Evolutionary conservation across 2,888 invertebrate genomes (phyloP).

Genomic region (Eumacrocentrus americanus): DNA sequence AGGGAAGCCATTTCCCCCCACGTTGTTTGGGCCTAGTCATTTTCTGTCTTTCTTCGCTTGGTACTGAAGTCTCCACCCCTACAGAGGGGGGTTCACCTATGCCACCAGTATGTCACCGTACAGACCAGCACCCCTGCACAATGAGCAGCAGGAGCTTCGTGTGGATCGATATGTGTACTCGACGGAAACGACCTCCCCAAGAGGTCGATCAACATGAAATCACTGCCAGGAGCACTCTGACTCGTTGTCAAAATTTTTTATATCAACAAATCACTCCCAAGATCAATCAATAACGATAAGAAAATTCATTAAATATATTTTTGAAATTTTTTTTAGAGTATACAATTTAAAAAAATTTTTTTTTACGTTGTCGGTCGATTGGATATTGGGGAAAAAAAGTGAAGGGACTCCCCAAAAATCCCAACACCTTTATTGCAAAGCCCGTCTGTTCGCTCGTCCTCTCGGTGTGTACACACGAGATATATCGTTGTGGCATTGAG

Average conservation of each 20-base stretch:
- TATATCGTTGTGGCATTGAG: slow-evolving; percentile 51
- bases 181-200: slow-evolving; percentile 50
- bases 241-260: background rate
- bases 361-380: slow-evolving; percentile 10
- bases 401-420: slow-evolving; percentile 36
- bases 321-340: background rate
- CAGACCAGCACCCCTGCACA: slow-evolving; percentile 59
- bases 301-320: background rate
- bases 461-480: slow-evolving; percentile 51
- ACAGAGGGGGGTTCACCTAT: slow-evolving; percentile 36
- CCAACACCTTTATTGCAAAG: slow-evolving; percentile 50
- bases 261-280: background rate
- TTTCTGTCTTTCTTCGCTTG: slow-evolving; percentile 20
- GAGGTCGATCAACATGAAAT: slow-evolving; percentile 55
- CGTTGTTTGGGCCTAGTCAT: slow-evolving; percentile 28
- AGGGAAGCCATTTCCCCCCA: slow-evolving; percentile 43
- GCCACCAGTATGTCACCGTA: slow-evolving; percentile 60
- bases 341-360: slow-evolving; percentile 8
- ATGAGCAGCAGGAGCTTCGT: slow-evolving; percentile 39
- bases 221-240: slow-evolving; percentile 37
- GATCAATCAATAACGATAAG: background rate
- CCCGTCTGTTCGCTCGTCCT: slow-evolving; percentile 17
- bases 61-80: slow-evolving; percentile 12
- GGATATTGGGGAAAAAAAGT: slow-evolving; percentile 11
- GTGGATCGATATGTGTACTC: slow-evolving; percentile 59